Percentiles rank a stretch among this genome's conserved stretches.
Evolutionary conservation across 2,888 invertebrate species (phyloP).

Genomic region (Azorinus chamasolen): DNA sequence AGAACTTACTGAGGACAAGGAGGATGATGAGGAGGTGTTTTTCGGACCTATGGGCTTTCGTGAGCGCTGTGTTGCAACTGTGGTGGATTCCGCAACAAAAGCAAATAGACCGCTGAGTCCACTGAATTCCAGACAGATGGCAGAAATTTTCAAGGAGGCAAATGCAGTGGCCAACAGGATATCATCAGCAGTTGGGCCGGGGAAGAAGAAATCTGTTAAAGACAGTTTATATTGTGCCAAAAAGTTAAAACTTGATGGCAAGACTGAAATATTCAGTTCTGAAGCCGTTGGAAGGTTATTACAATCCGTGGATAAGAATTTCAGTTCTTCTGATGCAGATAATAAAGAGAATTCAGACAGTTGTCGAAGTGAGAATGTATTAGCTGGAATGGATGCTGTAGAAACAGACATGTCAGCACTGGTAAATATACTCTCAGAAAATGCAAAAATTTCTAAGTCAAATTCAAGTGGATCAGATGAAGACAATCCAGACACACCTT

Average conservation of each 20-base stretch:
- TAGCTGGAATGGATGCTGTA: too few species aligned
- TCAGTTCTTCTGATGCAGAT: background rate
- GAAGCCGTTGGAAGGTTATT: slow-evolving; percentile 19
- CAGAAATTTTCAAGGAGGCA: slow-evolving; percentile 74
- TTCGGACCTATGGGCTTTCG: slow-evolving; percentile 75
- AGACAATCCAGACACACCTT: slow-evolving; percentile 34
- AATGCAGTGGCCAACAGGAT: slow-evolving; percentile 69
- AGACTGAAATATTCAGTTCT: slow-evolving; percentile 1
- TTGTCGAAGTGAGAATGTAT: background rate
- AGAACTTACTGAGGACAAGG: slow-evolving; percentile 4
- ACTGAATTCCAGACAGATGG: slow-evolving; percentile 69
- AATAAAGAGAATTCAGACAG: slow-evolving; percentile 44
- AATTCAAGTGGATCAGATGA: too few species aligned
- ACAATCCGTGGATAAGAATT: slow-evolving; percentile 4
- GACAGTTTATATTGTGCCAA: slow-evolving; percentile 31
- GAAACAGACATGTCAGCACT: too few species aligned
- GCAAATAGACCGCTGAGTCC: slow-evolving; percentile 68
- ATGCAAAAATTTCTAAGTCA: too few species aligned
- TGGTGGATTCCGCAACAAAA: slow-evolving; percentile 52
- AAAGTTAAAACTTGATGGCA: slow-evolving; percentile 27
- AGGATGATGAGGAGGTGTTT: slow-evolving; percentile 78
- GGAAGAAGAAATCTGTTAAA: slow-evolving; percentile 13
- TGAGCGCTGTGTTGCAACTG: slow-evolving; percentile 70
- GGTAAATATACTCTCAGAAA: too few species aligned
- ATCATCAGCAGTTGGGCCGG: slow-evolving; percentile 27